Percentiles rank a stretch among this genome's conserved stretches.
Evolutionary conservation across 2,113 vertebrate genomes (phyloP).

Genomic region (Hipposideros armiger): DNA sequence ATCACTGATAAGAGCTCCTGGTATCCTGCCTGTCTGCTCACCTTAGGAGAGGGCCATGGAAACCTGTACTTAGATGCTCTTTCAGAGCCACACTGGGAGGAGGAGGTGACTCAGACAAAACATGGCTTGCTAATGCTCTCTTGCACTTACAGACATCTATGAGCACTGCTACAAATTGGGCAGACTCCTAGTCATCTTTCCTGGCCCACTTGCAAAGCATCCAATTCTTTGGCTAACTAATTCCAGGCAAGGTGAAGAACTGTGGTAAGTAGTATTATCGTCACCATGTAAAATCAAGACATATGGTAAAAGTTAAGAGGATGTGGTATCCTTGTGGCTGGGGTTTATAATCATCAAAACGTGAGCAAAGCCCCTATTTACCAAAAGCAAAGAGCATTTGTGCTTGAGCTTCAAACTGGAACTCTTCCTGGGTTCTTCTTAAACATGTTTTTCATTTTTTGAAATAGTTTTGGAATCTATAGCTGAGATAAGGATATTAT

Average conservation of each 20-base stretch:
- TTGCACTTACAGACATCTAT: background rate
- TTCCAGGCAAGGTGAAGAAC: background rate
- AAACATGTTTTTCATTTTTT: slow-evolving; percentile 43
- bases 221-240: background rate
- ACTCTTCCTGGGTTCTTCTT: slow-evolving; percentile 35
- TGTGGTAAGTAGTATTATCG: background rate
- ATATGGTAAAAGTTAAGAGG: slow-evolving; percentile 18
- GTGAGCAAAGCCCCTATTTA: background rate
- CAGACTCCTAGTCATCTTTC: background rate
- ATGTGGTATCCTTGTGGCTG: background rate
- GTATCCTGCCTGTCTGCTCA: background rate
- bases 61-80: background rate
- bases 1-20: background rate
- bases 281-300: background rate
- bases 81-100: background rate
- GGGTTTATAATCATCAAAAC: background rate
- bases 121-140: background rate
- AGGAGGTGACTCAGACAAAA: background rate
- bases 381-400: background rate
- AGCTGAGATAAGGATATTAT: background rate
- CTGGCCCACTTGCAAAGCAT: background rate
- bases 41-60: background rate
- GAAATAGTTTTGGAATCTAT: background rate
- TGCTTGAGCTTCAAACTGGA: background rate
- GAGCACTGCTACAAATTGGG: background rate